Evolutionary conservation across 2,797 vertebrate species (phyloP).

Genomic region (Eutrigla gurnardus): DNA sequence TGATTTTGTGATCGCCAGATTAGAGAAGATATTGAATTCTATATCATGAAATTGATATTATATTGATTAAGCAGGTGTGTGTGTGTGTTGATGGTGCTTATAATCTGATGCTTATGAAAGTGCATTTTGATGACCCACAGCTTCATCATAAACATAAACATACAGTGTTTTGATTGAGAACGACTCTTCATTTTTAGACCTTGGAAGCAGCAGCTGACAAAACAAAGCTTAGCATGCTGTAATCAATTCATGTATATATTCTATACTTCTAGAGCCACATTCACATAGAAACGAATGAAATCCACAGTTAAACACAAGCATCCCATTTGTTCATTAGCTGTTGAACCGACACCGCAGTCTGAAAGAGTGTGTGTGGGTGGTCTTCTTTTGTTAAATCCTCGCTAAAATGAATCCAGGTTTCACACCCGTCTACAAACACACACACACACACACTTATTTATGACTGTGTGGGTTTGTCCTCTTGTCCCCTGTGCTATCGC

Average conservation of each 20-base stretch:
- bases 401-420: conserved; percentile 31
- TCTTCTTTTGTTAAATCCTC: conserved; percentile 37
- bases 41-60: background rate
- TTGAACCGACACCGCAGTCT: conserved; percentile 25
- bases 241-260: background rate
- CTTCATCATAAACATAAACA: background rate
- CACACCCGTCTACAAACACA: conserved; percentile 41
- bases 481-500: conserved; percentile 27
- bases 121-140: background rate
- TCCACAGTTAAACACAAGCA: conserved; percentile 7
- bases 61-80: background rate
- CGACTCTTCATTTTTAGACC: too few relatives aligned
- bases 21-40: background rate
- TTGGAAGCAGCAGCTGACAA: background rate
- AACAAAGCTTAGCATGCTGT: background rate
- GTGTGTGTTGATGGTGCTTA: background rate
- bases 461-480: conserved; percentile 35
- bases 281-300: background rate
- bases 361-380: conserved; percentile 34
- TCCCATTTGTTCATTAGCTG: conserved; percentile 34
- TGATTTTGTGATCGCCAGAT: background rate
- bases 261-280: background rate
- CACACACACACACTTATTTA: background rate
- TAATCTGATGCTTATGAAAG: background rate
- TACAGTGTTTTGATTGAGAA: background rate